A percentile compares a stretch with the other conserved stretches of the same genome.
Conservation (phyloP, 1,140 invertebrate genomes). For the Schlechtendalia chinensis region DNA sequence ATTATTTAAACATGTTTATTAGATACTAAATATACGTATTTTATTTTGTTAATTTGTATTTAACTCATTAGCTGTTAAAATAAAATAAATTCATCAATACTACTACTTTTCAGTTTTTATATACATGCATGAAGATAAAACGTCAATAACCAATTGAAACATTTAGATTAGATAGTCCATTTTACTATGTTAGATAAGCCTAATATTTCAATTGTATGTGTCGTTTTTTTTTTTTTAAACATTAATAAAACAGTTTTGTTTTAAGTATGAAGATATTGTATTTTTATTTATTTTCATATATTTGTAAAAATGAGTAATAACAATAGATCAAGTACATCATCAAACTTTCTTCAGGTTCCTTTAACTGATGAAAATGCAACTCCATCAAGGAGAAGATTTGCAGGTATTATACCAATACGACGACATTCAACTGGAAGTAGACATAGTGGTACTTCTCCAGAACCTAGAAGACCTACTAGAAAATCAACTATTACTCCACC, state of each 20-base stretch:
- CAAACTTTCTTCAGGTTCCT: conserved; percentile 35
- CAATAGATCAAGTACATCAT: not conserved
- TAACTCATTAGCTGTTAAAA: not conserved
- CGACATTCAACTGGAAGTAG: conserved; percentile 41
- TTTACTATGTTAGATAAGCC: conserved; percentile 40
- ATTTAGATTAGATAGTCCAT: conserved; percentile 32
- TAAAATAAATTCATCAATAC: conserved; percentile 23
- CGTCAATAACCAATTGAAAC: conserved; percentile 33
- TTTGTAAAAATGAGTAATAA: conserved; percentile 30
- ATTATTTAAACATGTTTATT: not conserved
- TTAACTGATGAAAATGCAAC: not conserved
- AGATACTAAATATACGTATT: not conserved
- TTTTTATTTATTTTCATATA: not conserved
- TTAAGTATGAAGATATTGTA: conserved; percentile 2
- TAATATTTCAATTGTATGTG: conserved; percentile 13
- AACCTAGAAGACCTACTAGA: conserved; percentile 36
- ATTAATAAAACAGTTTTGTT: conserved; percentile 27
- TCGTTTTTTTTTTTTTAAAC: conserved; percentile 16
- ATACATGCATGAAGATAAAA: conserved; percentile 19
- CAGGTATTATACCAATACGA: conserved; percentile 35
- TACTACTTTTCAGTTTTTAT: not conserved
- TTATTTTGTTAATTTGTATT: conserved; percentile 13
- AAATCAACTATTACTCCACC: conserved; percentile 43
- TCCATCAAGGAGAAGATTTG: conserved; percentile 33
- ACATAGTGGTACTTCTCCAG: conserved; percentile 4